Evolutionary conservation across 2,888 invertebrate species (phyloP), one percentile per base, ranked within the genome.

Genomic region (Choristoneura rosaceana): DNA sequence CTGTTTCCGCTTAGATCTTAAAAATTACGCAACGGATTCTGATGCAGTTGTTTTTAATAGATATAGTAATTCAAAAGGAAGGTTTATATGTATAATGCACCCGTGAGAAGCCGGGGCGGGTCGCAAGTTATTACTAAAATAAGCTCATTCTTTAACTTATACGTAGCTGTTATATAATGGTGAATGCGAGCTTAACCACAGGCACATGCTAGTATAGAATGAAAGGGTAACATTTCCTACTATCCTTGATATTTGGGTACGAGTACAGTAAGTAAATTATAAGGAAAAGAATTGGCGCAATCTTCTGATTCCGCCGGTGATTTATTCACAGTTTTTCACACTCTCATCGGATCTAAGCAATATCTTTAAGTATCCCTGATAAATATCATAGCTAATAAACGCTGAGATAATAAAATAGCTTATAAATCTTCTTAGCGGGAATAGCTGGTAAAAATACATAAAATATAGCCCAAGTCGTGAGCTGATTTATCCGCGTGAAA

Each of bases 341-440:
- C 74, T 43, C 69, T 43, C 69, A 65, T 70, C 70, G 59, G 58
- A 74, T 69, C 73, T 71, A 68, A 64, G 69, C 73, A 76, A 76
- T 76, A 76, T 71, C 70, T 75, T 60, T 75, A 76, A 75, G 75
- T 76, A 76, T 74, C 47, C 41, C 68, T 77, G 77, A 77, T 77
- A 76, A 75, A 77, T 76, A 77, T 76, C 75, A 71, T 41, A 69
- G 74, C 77, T 76, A 76, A 77, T 77, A 77, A 74, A 75, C 77
- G 66, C 73, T 69, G 74, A 74, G 76, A 71, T 68, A 71, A 71
- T 73, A 73, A 69, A 69, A 64, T 69, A 60, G 60, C 65, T 8
- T 58, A 69, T 69, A 71, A 73, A 73, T 73, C 71, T 71, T 71
- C 68, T 71, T 69, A 74, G 73, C 69, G 50, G 66, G 71, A 74